Conservation (phyloP, 2,113 vertebrate species). For the Oriolus oriolus region DNA sequence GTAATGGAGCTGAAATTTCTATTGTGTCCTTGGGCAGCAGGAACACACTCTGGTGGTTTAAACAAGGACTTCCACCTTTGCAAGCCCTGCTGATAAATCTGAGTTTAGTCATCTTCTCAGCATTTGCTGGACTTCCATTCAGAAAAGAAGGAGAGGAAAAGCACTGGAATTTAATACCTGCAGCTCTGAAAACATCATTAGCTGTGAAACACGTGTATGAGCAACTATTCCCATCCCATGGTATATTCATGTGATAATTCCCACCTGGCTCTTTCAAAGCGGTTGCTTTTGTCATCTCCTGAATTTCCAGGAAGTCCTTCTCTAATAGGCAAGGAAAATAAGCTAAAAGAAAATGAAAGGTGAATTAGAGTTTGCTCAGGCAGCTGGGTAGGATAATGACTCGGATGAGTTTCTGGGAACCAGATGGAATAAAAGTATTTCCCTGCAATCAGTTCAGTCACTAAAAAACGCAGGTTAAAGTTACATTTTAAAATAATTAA, state of each 20-base stretch:
- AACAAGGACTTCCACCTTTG: background rate
- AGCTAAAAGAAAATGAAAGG: background rate
- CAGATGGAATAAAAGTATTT: background rate
- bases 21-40: background rate
- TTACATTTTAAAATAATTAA: background rate
- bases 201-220: background rate
- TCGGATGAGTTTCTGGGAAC: background rate
- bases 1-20: conserved; percentile 1
- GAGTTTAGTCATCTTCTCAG: background rate
- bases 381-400: background rate
- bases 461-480: background rate
- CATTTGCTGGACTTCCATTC: background rate
- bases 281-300: background rate
- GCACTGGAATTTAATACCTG: background rate
- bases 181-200: background rate
- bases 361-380: background rate
- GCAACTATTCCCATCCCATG: background rate
- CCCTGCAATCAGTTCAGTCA: background rate
- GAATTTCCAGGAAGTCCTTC: background rate
- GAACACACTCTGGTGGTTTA: background rate
- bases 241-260: background rate
- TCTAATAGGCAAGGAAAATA: background rate
- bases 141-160: background rate
- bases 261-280: background rate
- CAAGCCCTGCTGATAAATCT: background rate